phyloP scores from a whole-genome alignment of 2,888 invertebrate species.

The Drosophila nigricruria region DNA sequence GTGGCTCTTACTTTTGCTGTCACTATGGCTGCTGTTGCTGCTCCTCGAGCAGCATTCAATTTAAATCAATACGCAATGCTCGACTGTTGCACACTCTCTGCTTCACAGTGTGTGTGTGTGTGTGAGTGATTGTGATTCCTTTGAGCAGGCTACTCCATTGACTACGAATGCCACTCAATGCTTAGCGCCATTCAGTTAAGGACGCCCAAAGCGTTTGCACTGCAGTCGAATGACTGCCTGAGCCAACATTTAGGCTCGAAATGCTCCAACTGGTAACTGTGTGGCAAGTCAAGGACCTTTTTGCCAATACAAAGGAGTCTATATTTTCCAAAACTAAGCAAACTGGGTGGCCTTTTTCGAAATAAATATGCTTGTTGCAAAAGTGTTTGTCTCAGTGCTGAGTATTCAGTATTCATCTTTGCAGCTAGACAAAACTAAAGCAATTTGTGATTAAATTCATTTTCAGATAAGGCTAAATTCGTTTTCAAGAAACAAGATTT shows the following conservation, averaged over 20 bases:
- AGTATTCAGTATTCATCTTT: neutral
- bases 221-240: conserved; percentile 51
- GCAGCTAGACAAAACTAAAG: neutral
- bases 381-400: neutral
- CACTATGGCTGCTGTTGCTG: conserved; percentile 15
- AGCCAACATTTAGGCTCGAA: conserved; percentile 47
- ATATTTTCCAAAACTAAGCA: neutral
- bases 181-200: conserved; percentile 57
- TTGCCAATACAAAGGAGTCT: conserved; percentile 15
- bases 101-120: neutral
- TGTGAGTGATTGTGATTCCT: conserved; percentile 13
- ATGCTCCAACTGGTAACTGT: conserved; percentile 19
- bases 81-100: conserved; percentile 17
- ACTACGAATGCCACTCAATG: conserved; percentile 63
- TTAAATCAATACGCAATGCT: conserved; percentile 65
- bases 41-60: conserved; percentile 62
- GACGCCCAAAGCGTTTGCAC: conserved; percentile 65
- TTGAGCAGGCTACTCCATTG: conserved; percentile 54
- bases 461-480: neutral
- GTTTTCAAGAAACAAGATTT: neutral
- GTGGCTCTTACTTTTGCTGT: conserved; percentile 26
- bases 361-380: neutral
- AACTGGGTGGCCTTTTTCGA: neutral
- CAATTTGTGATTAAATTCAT: neutral
- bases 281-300: conserved; percentile 22